phyloP scores from a whole-genome alignment of 2,113 vertebrate genomes.

The Colius striatus region DNA sequence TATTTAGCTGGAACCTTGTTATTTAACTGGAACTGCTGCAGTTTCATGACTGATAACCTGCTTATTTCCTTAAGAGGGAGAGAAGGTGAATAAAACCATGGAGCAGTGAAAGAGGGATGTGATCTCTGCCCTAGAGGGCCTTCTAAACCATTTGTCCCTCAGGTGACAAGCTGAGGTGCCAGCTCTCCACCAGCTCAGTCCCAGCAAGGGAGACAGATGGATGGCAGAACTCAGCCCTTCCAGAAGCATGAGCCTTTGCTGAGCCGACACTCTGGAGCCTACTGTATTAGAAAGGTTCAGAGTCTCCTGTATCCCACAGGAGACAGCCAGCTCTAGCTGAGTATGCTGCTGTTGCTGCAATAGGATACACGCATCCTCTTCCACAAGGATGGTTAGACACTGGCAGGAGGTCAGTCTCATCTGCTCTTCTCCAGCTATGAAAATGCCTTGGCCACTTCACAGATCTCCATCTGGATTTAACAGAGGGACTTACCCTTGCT shows the following conservation, averaged over 20 bases:
- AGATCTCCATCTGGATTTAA: neutral
- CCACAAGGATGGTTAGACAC: no score
- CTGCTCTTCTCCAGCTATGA: neutral
- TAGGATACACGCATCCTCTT: accelerated
- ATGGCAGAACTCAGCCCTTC: neutral
- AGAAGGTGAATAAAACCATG: neutral
- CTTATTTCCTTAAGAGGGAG: neutral
- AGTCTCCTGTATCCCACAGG: neutral
- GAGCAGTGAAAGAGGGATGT: neutral
- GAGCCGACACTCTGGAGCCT: neutral
- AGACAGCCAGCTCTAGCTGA: neutral
- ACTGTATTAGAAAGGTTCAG: neutral
- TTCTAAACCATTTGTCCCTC: neutral
- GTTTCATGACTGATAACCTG: neutral
- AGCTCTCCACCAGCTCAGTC: neutral
- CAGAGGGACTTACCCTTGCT: neutral
- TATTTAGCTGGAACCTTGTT: neutral
- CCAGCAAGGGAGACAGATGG: neutral
- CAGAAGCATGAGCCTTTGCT: neutral
- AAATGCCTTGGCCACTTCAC: neutral
- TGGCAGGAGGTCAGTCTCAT: neutral
- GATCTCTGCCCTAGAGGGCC: neutral
- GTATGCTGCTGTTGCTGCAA: neutral
- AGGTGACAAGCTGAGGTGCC: neutral
- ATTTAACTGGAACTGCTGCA: neutral